Evolutionary conservation across 2,888 invertebrate genomes (phyloP), one percentile per base, ranked within the genome.

Genomic region (Sesia bembeciformis): DNA sequence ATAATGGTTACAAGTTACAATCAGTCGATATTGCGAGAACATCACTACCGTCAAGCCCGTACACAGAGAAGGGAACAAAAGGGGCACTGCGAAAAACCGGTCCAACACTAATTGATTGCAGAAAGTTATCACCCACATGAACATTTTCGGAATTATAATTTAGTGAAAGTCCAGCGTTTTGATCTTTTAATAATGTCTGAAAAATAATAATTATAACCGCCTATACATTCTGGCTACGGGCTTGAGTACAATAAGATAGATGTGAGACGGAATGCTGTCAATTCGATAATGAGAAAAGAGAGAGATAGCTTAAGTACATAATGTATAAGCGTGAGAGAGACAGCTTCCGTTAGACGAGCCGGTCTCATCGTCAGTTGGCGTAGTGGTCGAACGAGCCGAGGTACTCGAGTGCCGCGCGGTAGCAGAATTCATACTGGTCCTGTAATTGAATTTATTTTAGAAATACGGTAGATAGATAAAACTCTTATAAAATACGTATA

Each of bases 391-490:
- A 99, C 39, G 98, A 98, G 68, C 98, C 97, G 81, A 99, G 93
- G 90, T 99, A 99, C 83, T 99, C 99, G 81, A 99, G 92, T 68
- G 98, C 98, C 59, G 99, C 98, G 70, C 98, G 95, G 90, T 99
- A 99, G 90, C 99, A 98, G 91, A 99, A 99, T 87, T 99, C 98
- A 90, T 99, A 99, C 90, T 99, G 99, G 91, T 99, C 98, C 97
- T 97, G 87, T 40, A 84, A 80, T 66, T 65, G 60, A 66, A 54
- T 55, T 40, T 55, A 40, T 4, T 8, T 58, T 51, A 52, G 53
- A 49, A n/a, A 52, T 39, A 51, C 2, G 39, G 4, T 4, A n/a
- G 1, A n/a, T 7, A 1, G 4, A n/a, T 5, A 49, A n/a, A 49
- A 4, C n/a, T 8, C 1, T 49, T 7, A 6, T 42, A 6, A 42